These are phyloP conservation scores for Acanthurus leucopareius DNA, from an alignment of 2,797 vertebrate genomes.

Conservation along the genomic window DNA sequence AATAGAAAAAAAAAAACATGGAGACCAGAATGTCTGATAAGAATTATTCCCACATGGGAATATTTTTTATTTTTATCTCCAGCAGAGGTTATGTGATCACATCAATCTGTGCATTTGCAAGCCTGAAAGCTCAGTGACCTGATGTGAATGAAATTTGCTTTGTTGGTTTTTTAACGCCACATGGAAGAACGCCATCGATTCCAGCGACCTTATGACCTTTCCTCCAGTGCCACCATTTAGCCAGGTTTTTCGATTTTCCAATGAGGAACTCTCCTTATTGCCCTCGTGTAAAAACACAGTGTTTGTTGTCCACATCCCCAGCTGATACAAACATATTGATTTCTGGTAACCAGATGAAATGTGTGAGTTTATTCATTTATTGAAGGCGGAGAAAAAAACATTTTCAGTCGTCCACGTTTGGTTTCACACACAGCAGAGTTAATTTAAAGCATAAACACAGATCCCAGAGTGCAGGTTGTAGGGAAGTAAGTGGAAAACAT, in stretches of 20 bases:
- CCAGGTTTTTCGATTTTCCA: slow-evolving; percentile 14
- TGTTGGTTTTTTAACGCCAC: not conserved
- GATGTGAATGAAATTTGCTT: slow-evolving; percentile 36
- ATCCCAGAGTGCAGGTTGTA: not conserved
- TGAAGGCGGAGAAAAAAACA: not conserved
- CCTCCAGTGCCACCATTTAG: not conserved
- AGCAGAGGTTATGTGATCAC: not conserved
- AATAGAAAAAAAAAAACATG: slow-evolving; percentile 21
- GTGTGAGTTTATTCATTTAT: not conserved
- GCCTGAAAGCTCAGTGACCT: not conserved
- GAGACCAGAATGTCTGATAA: not conserved
- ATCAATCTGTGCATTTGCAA: slow-evolving; percentile 5
- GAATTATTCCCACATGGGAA: slow-evolving; percentile 12
- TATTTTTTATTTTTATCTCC: slow-evolving; percentile 11
- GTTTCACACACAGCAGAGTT: not conserved
- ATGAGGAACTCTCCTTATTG: slow-evolving; percentile 18
- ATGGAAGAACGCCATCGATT: slow-evolving; percentile 17
- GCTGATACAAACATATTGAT: slow-evolving; percentile 1
- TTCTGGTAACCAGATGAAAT: not conserved
- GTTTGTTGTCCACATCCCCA: not conserved
- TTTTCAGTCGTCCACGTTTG: not conserved
- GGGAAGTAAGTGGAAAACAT: not conserved
- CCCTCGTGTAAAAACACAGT: not conserved
- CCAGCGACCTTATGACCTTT: not conserved
- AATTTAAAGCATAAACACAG: not conserved